A percentile compares a stretch with the other conserved stretches of the same genome.
Conservation (phyloP, 2,888 invertebrate genomes). For the Eupithecia insigniata region DNA sequence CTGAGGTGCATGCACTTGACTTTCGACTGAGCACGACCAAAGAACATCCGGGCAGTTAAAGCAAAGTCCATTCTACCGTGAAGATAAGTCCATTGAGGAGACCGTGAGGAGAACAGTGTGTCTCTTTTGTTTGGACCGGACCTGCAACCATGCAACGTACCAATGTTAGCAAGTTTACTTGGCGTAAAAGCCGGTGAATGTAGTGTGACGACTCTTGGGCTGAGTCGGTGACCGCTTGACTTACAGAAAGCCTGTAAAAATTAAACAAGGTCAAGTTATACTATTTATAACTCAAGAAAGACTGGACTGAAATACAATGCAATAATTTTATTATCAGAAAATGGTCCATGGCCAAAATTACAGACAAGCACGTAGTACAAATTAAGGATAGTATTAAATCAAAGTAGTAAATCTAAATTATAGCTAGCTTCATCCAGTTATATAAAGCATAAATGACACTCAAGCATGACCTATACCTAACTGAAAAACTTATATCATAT, state of each 20-base stretch:
- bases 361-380: too few relatives aligned
- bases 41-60: conserved; percentile 4
- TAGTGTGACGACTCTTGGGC: background rate
- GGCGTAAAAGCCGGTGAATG: background rate
- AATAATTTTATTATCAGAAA: too few relatives aligned
- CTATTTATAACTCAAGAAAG: too few relatives aligned
- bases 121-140: conserved; percentile 6
- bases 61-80: conserved; percentile 1
- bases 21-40: background rate
- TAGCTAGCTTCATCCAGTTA: too few relatives aligned
- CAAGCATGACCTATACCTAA: too few relatives aligned
- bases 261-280: too few relatives aligned
- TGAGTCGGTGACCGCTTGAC: background rate
- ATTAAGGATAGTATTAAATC: too few relatives aligned
- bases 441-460: too few relatives aligned
- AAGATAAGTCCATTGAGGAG: conserved; percentile 1
- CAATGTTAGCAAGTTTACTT: background rate
- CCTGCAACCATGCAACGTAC: background rate
- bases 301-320: too few relatives aligned
- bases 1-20: background rate
- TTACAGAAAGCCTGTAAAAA: background rate
- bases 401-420: too few relatives aligned
- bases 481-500: background rate
- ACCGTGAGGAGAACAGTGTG: background rate
- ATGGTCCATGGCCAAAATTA: too few relatives aligned